Evolutionary conservation across 2,888 invertebrate genomes (phyloP).

Genomic region (Drosophila testacea): DNA sequence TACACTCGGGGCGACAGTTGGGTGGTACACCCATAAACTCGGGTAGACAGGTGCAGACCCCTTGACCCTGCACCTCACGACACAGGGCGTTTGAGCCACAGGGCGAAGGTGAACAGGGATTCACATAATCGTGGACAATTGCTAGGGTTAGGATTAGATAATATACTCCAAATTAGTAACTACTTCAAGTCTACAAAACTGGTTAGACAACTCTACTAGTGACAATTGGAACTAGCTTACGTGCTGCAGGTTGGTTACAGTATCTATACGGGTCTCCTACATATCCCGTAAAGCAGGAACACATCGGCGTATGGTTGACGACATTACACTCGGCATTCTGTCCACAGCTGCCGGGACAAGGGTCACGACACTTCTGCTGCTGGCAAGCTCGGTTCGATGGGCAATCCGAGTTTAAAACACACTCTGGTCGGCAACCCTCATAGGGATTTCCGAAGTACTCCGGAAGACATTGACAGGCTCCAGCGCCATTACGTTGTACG

Average conservation of each 20-base stretch:
- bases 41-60: conserved; percentile 90
- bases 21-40: conserved; percentile 89
- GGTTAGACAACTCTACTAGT: conserved; percentile 23
- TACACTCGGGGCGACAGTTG: conserved; percentile 91
- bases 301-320: conserved; percentile 89
- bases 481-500: conserved; percentile 89
- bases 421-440: conserved; percentile 91
- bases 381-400: conserved; percentile 90
- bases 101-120: conserved; percentile 87
- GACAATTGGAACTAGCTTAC: conserved; percentile 77
- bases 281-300: conserved; percentile 88
- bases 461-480: conserved; percentile 89
- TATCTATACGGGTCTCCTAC: conserved; percentile 88
- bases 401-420: conserved; percentile 90
- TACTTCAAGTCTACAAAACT: conserved; percentile 46
- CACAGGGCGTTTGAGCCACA: conserved; percentile 93
- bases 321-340: conserved; percentile 90
- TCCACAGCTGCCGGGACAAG: conserved; percentile 91
- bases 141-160: conserved; percentile 81
- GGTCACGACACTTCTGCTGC: conserved; percentile 90
- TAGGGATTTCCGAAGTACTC: conserved; percentile 92
- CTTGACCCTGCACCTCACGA: conserved; percentile 88
- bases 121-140: conserved; percentile 85
- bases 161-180: conserved; percentile 70
- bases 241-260: conserved; percentile 85